phyloP scores from a whole-genome alignment of 2,888 invertebrate species.

The Brenthis daphne region DNA sequence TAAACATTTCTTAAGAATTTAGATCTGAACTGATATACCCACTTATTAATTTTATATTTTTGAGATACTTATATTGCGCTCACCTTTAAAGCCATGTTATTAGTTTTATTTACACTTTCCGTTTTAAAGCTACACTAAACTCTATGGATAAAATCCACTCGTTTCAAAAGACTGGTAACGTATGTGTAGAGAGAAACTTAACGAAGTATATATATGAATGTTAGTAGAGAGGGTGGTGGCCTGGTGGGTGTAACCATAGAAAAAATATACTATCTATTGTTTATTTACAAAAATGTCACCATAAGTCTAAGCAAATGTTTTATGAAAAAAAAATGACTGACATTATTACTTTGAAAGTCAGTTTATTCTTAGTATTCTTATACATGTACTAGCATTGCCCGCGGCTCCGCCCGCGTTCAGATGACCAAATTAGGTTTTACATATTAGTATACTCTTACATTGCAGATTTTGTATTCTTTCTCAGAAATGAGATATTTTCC shows the following conservation, averaged over 20 bases:
- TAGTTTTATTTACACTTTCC: slow-evolving; percentile 16
- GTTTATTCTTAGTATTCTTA: too few relatives aligned
- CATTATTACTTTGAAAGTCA: too few relatives aligned
- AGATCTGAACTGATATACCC: too few relatives aligned
- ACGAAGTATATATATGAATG: slow-evolving; percentile 58
- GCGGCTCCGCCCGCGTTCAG: too few relatives aligned
- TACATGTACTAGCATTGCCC: too few relatives aligned
- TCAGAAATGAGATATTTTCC: too few relatives aligned
- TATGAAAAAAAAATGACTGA: neutral
- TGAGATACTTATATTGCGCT: slow-evolving; percentile 33
- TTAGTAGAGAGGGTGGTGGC: slow-evolving; percentile 48
- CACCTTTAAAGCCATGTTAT: slow-evolving; percentile 67
- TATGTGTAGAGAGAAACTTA: slow-evolving; percentile 62
- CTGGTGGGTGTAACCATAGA: slow-evolving; percentile 44
- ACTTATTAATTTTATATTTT: too few relatives aligned
- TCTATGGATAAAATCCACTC: slow-evolving; percentile 40
- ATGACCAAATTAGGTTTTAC: too few relatives aligned
- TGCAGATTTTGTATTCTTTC: too few relatives aligned
- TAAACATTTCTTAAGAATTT: too few relatives aligned
- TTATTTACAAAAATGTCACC: slow-evolving; percentile 29
- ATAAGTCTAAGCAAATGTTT: slow-evolving; percentile 7
- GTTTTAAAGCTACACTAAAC: slow-evolving; percentile 12
- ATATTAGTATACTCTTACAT: too few relatives aligned
- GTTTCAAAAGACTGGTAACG: slow-evolving; percentile 51
- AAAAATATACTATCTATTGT: slow-evolving; percentile 33